These are phyloP conservation scores for Aspidiotus rigidus DNA, from an alignment of 2,888 invertebrate genomes.

Conservation along the genomic window DNA sequence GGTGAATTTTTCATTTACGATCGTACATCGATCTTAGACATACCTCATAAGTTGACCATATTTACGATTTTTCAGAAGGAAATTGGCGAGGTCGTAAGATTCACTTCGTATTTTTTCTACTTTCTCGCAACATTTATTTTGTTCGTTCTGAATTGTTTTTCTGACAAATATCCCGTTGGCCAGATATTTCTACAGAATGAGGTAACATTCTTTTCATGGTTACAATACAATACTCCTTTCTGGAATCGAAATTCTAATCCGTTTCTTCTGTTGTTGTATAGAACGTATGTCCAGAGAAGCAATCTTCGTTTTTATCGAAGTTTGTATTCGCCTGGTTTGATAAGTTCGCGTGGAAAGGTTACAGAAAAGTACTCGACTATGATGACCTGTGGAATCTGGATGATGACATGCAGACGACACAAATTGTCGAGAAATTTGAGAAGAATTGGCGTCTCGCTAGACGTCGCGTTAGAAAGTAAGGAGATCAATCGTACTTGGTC, in stretches of 20 bases:
- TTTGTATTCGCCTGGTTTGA: constrained; percentile 89
- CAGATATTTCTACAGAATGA: too few species aligned
- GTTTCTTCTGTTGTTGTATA: constrained; percentile 44
- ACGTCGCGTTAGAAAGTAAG: too few species aligned
- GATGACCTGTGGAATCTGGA: constrained; percentile 86
- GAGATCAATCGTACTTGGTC: too few species aligned
- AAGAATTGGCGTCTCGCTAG: constrained; percentile 57
- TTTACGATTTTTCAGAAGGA: too few species aligned
- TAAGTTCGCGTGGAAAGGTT: constrained; percentile 71
- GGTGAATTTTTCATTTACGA: too few species aligned
- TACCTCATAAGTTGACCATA: too few species aligned
- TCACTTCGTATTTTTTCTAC: constrained; percentile 2
- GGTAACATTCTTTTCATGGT: too few species aligned
- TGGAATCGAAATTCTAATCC: background rate
- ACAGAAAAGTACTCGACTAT: constrained; percentile 67
- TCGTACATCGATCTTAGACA: too few species aligned
- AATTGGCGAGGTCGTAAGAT: too few species aligned
- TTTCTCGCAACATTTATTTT: constrained; percentile 2
- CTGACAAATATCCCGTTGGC: background rate
- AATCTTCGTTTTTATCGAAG: constrained; percentile 75
- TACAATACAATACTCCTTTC: too few species aligned
- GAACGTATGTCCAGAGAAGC: constrained; percentile 79
- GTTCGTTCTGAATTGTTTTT: constrained; percentile 36
- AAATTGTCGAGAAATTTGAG: constrained; percentile 73
- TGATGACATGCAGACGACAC: constrained; percentile 65